Percentiles rank a stretch among this genome's conserved stretches.
Conservation (phyloP, 1,140 invertebrate genomes). For the Drosophila sproati region DNA sequence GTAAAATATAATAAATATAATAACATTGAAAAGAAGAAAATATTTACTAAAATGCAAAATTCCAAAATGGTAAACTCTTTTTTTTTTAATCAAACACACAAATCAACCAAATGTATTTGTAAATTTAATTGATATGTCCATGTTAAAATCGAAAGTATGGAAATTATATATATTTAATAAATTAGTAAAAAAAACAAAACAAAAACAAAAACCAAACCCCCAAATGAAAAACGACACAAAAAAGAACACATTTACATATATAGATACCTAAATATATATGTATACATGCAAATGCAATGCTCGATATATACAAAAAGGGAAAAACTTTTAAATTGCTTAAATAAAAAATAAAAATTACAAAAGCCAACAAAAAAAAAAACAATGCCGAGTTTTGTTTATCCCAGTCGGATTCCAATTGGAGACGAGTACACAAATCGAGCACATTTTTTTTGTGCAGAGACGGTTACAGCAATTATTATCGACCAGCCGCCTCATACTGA, state of each 20-base stretch:
- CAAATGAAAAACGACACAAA: constrained; percentile 40
- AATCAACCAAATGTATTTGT: constrained; percentile 59
- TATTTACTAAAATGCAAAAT: constrained; percentile 62
- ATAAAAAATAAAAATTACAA: constrained; percentile 60
- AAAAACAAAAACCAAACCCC: background rate
- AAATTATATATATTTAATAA: constrained; percentile 76
- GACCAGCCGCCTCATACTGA: constrained; percentile 11
- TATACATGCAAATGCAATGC: constrained; percentile 67
- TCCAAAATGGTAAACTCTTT: constrained; percentile 30
- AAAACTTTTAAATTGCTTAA: constrained; percentile 80
- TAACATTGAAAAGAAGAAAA: constrained; percentile 18
- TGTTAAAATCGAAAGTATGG: constrained; percentile 58
- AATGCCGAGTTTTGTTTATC: background rate
- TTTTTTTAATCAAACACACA: constrained; percentile 37
- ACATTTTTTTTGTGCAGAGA: constrained; percentile 10
- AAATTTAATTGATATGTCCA: constrained; percentile 70
- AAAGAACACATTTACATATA: constrained; percentile 34
- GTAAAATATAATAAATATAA: constrained; percentile 44
- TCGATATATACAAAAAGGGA: constrained; percentile 60
- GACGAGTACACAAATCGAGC: background rate
- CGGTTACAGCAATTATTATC: constrained; percentile 6
- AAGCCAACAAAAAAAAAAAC: constrained; percentile 24
- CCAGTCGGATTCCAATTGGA: constrained; percentile 11
- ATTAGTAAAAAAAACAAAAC: constrained; percentile 57
- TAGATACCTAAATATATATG: constrained; percentile 47